Conservation (phyloP, 2,113 vertebrate species). For the Scolopax mira region DNA sequence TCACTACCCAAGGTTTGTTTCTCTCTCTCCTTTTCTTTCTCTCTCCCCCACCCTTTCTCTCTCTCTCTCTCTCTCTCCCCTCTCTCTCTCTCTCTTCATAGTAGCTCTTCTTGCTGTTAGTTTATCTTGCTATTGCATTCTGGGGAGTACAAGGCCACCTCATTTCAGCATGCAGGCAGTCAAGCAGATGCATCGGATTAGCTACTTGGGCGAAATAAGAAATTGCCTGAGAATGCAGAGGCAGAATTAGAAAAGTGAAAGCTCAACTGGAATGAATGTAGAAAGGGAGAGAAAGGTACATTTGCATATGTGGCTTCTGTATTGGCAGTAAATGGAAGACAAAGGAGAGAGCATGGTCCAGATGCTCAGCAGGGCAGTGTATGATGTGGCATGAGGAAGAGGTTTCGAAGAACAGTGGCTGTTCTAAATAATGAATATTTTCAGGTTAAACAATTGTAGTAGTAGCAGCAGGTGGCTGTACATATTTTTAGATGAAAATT, state of each 20-base stretch:
- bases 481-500: background rate
- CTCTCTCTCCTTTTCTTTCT: too few species aligned
- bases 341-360: background rate
- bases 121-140: background rate
- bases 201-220: background rate
- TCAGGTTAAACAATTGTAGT: background rate
- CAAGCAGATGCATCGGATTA: background rate
- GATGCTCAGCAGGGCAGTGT: background rate
- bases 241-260: background rate
- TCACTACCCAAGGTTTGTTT: background rate
- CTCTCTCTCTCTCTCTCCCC: too few species aligned
- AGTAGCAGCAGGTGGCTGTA: background rate
- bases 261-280: background rate
- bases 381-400: background rate
- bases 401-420: background rate
- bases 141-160: background rate
- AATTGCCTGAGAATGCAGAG: background rate
- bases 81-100: background rate
- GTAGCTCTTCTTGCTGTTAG: background rate
- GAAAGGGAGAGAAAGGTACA: background rate
- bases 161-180: background rate
- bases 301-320: background rate
- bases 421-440: background rate
- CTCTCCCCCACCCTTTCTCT: too few species aligned
- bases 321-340: background rate